Evolutionary conservation across 2,888 invertebrate genomes (phyloP).

Genomic region (Cenopis cana): DNA sequence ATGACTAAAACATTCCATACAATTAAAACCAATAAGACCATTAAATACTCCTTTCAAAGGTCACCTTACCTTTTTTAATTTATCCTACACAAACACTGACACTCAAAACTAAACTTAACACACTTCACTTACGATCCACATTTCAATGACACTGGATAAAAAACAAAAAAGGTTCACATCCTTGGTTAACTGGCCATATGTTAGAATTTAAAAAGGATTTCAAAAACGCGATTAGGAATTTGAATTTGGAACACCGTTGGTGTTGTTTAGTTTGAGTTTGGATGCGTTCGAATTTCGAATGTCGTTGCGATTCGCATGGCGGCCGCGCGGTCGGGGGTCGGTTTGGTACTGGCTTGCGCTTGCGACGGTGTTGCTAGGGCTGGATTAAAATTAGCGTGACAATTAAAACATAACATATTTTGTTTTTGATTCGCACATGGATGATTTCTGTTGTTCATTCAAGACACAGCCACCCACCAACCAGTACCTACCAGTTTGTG

Average conservation of each 20-base stretch:
- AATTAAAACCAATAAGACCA: slow-evolving; percentile 22
- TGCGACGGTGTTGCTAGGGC: slow-evolving; percentile 49
- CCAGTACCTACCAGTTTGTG: too few species aligned
- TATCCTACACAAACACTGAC: slow-evolving; percentile 60
- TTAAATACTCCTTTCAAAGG: slow-evolving; percentile 27
- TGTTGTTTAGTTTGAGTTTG: slow-evolving; percentile 49
- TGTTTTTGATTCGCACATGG: too few species aligned
- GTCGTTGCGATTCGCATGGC: slow-evolving; percentile 78
- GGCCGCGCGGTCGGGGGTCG: slow-evolving; percentile 76
- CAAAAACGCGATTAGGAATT: slow-evolving; percentile 40
- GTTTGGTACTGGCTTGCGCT: slow-evolving; percentile 61
- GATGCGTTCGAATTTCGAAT: slow-evolving; percentile 68
- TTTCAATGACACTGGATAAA: slow-evolving; percentile 41
- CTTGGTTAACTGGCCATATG: slow-evolving; percentile 64
- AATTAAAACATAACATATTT: background rate
- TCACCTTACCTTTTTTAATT: slow-evolving; percentile 60
- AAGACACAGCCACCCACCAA: too few species aligned
- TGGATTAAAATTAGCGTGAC: background rate
- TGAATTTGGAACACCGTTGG: slow-evolving; percentile 12
- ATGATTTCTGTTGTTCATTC: too few species aligned
- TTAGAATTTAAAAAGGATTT: slow-evolving; percentile 48
- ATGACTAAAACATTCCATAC: slow-evolving; percentile 8
- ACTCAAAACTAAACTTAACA: slow-evolving; percentile 53
- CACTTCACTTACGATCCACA: slow-evolving; percentile 35
- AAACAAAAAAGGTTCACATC: slow-evolving; percentile 68